Percentiles rank a stretch among this genome's conserved stretches.
phyloP scores from a whole-genome alignment of 2,113 vertebrate genomes.

The Calidris pugnax region DNA sequence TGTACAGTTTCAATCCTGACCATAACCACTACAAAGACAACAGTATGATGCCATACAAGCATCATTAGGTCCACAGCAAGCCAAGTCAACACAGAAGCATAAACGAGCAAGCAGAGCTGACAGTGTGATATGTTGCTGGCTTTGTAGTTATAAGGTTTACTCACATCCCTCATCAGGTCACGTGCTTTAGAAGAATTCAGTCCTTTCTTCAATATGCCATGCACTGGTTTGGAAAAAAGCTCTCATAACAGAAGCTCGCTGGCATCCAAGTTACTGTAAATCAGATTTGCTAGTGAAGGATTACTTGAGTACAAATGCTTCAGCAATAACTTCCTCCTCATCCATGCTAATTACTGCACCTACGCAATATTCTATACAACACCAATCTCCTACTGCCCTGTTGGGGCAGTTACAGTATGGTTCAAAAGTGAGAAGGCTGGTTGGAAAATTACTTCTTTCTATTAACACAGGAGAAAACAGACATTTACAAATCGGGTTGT shows the following conservation, averaged over 20 bases:
- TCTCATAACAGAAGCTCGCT: accelerated
- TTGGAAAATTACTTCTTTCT: neutral
- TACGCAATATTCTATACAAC: neutral
- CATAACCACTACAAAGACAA: neutral
- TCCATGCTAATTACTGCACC: neutral
- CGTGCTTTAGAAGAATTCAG: neutral
- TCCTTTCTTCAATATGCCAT: neutral
- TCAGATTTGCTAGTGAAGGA: neutral
- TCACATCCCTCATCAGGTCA: neutral
- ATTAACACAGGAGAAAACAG: neutral
- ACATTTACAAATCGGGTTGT: neutral
- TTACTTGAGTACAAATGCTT: neutral
- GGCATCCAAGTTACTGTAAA: neutral
- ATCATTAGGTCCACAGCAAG: neutral
- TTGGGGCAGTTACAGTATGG: accelerated
- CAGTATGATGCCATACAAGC: neutral
- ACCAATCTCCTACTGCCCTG: neutral
- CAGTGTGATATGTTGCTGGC: neutral
- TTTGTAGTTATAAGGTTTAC: neutral
- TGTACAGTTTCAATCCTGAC: neutral
- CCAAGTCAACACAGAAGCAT: neutral
- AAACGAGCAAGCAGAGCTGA: neutral
- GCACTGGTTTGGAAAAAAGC: neutral
- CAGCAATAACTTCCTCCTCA: neutral
- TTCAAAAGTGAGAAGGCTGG: neutral